Conservation (phyloP, 2,888 invertebrate genomes). For the Embidobia sp. region DNA sequence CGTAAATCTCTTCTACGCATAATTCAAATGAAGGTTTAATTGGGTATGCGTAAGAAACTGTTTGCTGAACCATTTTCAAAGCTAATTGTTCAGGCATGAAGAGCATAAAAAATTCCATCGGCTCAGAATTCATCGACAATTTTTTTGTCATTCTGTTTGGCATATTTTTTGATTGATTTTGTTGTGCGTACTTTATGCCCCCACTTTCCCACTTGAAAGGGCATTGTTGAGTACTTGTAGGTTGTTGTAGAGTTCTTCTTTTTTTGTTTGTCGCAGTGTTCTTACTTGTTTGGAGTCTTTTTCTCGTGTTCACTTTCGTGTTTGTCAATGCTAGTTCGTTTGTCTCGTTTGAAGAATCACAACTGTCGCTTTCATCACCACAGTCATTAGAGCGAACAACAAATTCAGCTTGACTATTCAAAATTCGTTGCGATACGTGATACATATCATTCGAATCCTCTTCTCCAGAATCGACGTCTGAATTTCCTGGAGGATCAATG, state of each 20-base stretch:
- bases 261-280: neutral
- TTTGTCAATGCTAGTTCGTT: too few relatives aligned
- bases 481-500: constrained; percentile 1
- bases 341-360: neutral
- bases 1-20: constrained; percentile 4
- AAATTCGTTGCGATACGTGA: neutral
- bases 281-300: neutral
- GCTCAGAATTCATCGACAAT: neutral
- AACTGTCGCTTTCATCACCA: neutral
- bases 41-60: constrained; percentile 7
- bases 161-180: constrained; percentile 10
- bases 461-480: constrained; percentile 6
- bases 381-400: neutral
- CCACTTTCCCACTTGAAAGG: constrained; percentile 4
- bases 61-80: constrained; percentile 10
- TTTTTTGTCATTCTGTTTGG: constrained; percentile 4
- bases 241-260: too few relatives aligned
- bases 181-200: neutral
- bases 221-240: neutral
- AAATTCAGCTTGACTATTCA: neutral
- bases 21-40: neutral
- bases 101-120: neutral
- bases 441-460: constrained; percentile 8
- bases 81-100: constrained; percentile 9
- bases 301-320: neutral